Evolutionary conservation across 1,140 invertebrate species (phyloP).

Genomic region (Ctenoplectra terminalis): DNA sequence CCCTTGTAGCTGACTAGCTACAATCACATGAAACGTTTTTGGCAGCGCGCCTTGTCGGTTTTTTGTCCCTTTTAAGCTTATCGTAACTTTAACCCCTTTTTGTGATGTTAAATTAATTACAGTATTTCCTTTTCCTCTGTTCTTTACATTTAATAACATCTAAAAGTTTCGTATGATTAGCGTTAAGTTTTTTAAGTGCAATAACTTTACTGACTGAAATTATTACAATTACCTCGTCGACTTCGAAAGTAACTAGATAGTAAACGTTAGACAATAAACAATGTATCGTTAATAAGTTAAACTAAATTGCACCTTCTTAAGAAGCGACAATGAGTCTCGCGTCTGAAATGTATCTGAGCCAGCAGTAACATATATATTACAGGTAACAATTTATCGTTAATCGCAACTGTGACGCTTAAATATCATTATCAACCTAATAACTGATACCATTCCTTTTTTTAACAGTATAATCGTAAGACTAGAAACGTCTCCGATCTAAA

Average conservation of each 20-base stretch:
- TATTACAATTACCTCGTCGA: background rate
- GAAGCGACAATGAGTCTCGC: slow-evolving; percentile 23
- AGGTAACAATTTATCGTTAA: slow-evolving; percentile 33
- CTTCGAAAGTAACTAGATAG: slow-evolving; percentile 18
- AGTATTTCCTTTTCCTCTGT: background rate
- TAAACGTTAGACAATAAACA: slow-evolving; percentile 30
- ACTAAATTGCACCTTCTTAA: slow-evolving; percentile 48
- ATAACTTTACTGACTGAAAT: slow-evolving; percentile 17
- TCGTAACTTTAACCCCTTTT: background rate
- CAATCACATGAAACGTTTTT: slow-evolving; percentile 62
- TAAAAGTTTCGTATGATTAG: slow-evolving; percentile 14
- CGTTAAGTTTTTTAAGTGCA: background rate
- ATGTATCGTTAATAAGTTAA: slow-evolving; percentile 37
- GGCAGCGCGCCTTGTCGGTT: slow-evolving; percentile 59
- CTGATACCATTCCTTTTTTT: slow-evolving; percentile 3
- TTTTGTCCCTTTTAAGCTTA: slow-evolving; percentile 33
- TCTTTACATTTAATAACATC: slow-evolving; percentile 6
- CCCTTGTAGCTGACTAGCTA: slow-evolving; percentile 62
- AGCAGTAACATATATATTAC: slow-evolving; percentile 46
- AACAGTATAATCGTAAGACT: slow-evolving; percentile 32
- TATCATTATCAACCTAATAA: slow-evolving; percentile 47
- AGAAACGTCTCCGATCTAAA: slow-evolving; percentile 48
- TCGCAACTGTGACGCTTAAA: slow-evolving; percentile 47
- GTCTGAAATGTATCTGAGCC: slow-evolving; percentile 46
- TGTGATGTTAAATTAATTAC: slow-evolving; percentile 15